Base-by-base conservation (phyloP, 2,797 vertebrate genomes). In the Gambelia wislizenii region DNA sequence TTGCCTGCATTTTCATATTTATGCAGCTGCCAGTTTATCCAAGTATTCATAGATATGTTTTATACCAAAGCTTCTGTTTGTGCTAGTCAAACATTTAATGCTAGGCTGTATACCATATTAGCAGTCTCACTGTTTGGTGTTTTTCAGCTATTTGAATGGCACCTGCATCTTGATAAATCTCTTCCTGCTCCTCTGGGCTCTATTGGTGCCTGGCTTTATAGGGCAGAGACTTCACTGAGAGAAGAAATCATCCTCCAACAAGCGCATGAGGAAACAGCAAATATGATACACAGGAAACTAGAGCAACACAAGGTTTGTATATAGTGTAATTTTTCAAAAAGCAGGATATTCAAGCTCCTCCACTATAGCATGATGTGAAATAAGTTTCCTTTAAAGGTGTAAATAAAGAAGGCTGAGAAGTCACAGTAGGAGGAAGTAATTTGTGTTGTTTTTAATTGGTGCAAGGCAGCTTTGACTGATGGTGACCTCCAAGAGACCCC, bases 71-170 rank as follows among this genome's bases (percentile, higher is more conserved):
- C 9, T 33, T 69, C 30, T 36, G 4, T 49, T 83, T 69, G 27
- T 69, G 33, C 30, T 44, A 30, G 9, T 44, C 20, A 69, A 83
- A 49, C 5, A 67, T 67, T 67, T 69, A 69, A 70, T 69, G 27
- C 52, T 54, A 2, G 10, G 22, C 69, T 36, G 16, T 54, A 42
- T 39, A 69, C 27, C 13, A 44, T 69, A 42, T 85, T 39, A 91
- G 0, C 3, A 12, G 42, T 93, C 33, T 89, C 67, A 0, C 54
- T 81, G 8, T 95, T 95, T 92, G 64, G 1, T 93, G 6, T 89
- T 89, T 95, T 94, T 91, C 95, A 99, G 99, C 97, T 99, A 85
- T 96, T 98, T 83, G 98, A 99, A 64, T 99, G 99, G 99, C 99
- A 98, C 74, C 94, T 98, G 75, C 97, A 97, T 91, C 97, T 99